A percentile compares a stretch with the other conserved stretches of the same genome.
These are phyloP conservation scores for Peromyscus melanophrys DNA, from an alignment of 2,797 vertebrate genomes.

Conservation along the genomic window DNA sequence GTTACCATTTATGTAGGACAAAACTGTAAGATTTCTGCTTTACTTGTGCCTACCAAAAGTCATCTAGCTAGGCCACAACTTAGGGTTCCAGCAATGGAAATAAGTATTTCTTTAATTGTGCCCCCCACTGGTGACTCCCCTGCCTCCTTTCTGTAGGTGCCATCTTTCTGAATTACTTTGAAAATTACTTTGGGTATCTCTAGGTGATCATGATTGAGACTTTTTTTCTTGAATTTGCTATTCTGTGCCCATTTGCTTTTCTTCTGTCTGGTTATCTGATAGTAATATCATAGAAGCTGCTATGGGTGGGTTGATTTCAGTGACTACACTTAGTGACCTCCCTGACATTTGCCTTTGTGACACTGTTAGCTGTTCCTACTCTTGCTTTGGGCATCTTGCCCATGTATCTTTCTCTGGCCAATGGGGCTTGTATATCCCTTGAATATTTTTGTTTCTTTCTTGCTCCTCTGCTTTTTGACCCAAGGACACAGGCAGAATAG, in stretches of 20 bases:
- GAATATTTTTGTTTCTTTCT: not conserved
- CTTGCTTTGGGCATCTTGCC: not conserved
- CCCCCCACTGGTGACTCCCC: too few relatives aligned
- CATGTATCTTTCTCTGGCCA: not conserved
- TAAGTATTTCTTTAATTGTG: not conserved
- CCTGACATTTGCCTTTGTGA: not conserved
- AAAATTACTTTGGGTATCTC: not conserved
- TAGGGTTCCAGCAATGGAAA: not conserved
- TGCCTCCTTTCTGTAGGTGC: not conserved
- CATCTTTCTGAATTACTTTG: not conserved
- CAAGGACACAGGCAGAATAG: not conserved
- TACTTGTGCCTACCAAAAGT: not conserved
- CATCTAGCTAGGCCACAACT: not conserved
- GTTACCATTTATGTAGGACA: not conserved
- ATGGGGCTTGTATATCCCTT: not conserved
- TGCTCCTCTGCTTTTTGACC: not conserved
- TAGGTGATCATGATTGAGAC: not conserved
- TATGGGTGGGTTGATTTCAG: not conserved
- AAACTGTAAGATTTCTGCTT: not conserved
- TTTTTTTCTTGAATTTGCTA: not conserved
- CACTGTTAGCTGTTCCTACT: not conserved
- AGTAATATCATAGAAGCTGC: not conserved
- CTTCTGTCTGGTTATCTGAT: constrained; percentile 10
- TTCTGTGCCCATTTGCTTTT: not conserved
- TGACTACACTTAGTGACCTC: not conserved